These are phyloP conservation scores for Thymallus thymallus DNA, from an alignment of 2,113 vertebrate species.

Conservation along the genomic window DNA sequence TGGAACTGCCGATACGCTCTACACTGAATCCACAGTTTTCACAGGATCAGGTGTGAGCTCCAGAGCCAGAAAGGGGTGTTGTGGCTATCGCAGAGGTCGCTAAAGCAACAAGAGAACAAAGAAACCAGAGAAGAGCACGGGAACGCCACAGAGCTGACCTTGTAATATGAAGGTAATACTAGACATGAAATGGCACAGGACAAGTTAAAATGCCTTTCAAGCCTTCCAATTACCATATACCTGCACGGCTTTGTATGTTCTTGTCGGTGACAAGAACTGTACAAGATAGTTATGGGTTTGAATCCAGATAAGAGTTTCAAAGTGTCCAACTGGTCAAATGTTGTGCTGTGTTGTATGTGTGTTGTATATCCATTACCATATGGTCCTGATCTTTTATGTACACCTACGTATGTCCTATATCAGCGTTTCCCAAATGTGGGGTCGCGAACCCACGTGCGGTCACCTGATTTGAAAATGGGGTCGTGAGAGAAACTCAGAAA, in stretches of 20 bases:
- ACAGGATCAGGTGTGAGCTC: not conserved
- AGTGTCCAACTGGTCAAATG: not conserved
- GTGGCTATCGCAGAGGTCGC: not conserved
- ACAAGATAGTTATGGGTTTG: not conserved
- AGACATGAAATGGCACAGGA: not conserved
- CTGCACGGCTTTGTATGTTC: no score
- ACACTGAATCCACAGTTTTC: not conserved
- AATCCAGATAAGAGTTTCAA: not conserved
- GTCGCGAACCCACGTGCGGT: no score
- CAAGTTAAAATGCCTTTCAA: no score
- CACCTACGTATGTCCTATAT: no score
- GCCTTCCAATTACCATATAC: no score
- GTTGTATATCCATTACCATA: not conserved
- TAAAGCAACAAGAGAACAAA: not conserved
- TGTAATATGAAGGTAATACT: constrained; percentile 2
- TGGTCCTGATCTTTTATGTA: no score
- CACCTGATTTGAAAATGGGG: no score
- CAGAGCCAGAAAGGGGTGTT: not conserved
- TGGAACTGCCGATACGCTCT: not conserved
- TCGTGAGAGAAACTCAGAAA: no score
- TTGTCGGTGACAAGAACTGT: not conserved
- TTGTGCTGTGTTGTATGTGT: not conserved
- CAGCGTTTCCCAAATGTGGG: no score
- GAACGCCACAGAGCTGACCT: not conserved
- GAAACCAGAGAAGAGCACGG: not conserved